These are phyloP conservation scores for Pygocentrus nattereri DNA, from an alignment of 2,797 vertebrate genomes.

Conservation along the genomic window DNA sequence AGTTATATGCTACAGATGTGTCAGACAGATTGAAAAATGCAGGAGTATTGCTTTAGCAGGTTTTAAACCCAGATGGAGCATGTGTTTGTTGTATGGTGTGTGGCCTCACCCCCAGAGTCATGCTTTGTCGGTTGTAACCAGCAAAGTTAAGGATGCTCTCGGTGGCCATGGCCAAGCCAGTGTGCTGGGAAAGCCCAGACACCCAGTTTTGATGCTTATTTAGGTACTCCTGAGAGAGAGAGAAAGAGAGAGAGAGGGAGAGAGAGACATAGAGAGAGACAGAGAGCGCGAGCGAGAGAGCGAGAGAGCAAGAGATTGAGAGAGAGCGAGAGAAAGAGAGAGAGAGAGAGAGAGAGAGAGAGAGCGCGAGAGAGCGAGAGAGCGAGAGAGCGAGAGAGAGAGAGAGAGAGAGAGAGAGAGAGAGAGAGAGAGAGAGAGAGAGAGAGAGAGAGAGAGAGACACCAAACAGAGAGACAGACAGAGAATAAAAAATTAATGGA, in stretches of 20 bases:
- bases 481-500: too few species aligned
- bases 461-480: too few species aligned
- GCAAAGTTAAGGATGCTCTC: constrained; percentile 96
- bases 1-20: not conserved
- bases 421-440: not conserved
- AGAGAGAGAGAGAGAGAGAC: not conserved
- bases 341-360: not conserved
- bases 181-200: constrained; percentile 94
- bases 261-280: too few species aligned
- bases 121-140: constrained; percentile 95
- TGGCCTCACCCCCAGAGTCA: constrained; percentile 90
- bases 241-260: not conserved
- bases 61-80: not conserved
- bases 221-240: constrained; percentile 87
- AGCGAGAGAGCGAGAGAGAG: not conserved
- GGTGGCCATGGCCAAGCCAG: constrained; percentile 95
- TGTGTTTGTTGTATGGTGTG: not conserved
- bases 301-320: too few species aligned
- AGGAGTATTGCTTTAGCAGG: not conserved
- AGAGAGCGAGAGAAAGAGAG: too few species aligned
- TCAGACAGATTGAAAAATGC: not conserved
- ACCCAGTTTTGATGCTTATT: constrained; percentile 98
- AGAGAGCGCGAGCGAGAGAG: too few species aligned
- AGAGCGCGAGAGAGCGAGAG: not conserved
- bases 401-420: not conserved